phyloP scores from a whole-genome alignment of 2,113 vertebrate genomes.

The Gavialis gangeticus region DNA sequence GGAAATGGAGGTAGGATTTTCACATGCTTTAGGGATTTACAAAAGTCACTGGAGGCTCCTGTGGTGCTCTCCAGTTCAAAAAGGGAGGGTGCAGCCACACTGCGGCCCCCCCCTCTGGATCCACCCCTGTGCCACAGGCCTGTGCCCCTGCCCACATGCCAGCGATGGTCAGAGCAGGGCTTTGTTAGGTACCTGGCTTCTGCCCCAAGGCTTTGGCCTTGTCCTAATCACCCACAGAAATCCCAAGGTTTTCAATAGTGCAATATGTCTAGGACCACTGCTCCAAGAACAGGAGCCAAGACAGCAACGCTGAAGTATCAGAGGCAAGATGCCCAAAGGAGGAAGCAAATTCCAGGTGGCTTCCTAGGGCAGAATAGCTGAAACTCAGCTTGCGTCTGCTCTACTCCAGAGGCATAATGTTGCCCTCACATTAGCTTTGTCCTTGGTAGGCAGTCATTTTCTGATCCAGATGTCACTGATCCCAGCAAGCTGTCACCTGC shows the following conservation, averaged over 20 bases:
- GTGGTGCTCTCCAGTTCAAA: too few relatives aligned
- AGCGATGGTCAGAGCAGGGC: too few relatives aligned
- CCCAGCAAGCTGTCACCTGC: not conserved
- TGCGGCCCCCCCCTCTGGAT: too few relatives aligned
- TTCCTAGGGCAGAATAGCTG: not conserved
- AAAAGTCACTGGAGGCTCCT: too few relatives aligned
- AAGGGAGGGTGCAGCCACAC: too few relatives aligned
- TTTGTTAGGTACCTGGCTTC: not conserved
- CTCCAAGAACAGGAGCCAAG: not conserved
- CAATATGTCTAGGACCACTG: not conserved
- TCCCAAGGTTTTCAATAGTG: not conserved
- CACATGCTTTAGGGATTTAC: too few relatives aligned
- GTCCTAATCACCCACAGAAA: not conserved
- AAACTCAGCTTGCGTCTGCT: not conserved
- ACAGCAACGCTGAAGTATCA: not conserved
- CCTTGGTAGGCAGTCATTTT: not conserved
- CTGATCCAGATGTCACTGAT: not conserved
- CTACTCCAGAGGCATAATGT: not conserved
- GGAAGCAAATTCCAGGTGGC: not conserved
- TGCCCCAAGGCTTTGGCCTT: not conserved
- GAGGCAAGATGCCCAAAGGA: not conserved
- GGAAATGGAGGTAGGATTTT: too few relatives aligned
- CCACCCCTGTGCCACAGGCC: too few relatives aligned
- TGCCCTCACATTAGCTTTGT: not conserved
- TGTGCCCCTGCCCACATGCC: too few relatives aligned